A percentile compares a stretch with the other conserved stretches of the same genome.
These are phyloP conservation scores for Drosophila yooni DNA, from an alignment of 2,888 invertebrate genomes.

Conservation along the genomic window DNA sequence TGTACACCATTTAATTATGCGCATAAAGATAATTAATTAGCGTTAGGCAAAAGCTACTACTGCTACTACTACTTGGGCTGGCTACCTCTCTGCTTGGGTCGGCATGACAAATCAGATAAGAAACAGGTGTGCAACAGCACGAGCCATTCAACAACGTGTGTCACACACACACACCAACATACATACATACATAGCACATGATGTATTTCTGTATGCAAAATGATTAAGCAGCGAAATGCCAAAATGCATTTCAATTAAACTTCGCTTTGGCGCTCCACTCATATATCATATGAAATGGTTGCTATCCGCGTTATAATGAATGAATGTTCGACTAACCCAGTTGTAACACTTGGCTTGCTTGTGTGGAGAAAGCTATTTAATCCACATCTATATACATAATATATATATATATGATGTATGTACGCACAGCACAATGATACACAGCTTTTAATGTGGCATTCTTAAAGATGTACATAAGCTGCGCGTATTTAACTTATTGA, in stretches of 20 bases:
- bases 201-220: neutral
- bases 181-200: neutral
- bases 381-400: neutral
- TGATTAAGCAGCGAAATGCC: conserved; percentile 25
- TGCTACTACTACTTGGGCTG: neutral
- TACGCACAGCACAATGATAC: neutral
- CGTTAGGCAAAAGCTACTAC: conserved; percentile 31
- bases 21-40: conserved; percentile 63
- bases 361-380: conserved; percentile 20
- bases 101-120: conserved; percentile 56
- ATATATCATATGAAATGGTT: conserved; percentile 1
- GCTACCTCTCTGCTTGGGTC: neutral
- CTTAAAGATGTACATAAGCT: conserved; percentile 10
- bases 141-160: conserved; percentile 24
- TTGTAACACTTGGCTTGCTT: conserved; percentile 10
- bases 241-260: conserved; percentile 35
- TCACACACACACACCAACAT: neutral
- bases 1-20: conserved; percentile 60
- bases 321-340: conserved; percentile 18
- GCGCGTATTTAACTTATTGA: conserved; percentile 6
- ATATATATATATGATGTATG: neutral
- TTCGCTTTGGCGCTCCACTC: neutral
- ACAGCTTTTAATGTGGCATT: conserved; percentile 1
- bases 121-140: conserved; percentile 56
- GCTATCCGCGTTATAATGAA: conserved; percentile 1